Conservation (phyloP, 2,113 vertebrate genomes). For the Syrmaticus mikado region DNA sequence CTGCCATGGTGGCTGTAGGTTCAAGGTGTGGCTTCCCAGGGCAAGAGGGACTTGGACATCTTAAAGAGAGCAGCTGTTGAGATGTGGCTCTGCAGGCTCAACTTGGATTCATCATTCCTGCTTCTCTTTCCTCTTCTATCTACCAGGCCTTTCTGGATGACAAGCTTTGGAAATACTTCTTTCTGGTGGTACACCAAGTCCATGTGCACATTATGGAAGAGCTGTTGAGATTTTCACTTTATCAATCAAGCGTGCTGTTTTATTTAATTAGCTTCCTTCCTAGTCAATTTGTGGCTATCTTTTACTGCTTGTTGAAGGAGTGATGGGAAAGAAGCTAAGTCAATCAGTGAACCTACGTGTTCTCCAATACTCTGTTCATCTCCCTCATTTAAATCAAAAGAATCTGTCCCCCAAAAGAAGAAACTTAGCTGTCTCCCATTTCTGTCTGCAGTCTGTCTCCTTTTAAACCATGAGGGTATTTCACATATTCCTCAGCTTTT, state of each 20-base stretch:
- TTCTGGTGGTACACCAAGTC: not conserved
- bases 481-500: not conserved
- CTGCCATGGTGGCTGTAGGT: rapidly evolving
- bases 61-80: not conserved
- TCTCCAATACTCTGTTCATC: not conserved
- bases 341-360: not conserved
- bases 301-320: not conserved
- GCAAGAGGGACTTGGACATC: not conserved
- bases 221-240: not conserved
- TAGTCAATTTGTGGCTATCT: not conserved
- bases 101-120: rapidly evolving
- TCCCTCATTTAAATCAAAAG: not conserved
- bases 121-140: not conserved
- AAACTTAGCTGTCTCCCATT: not conserved
- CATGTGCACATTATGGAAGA: not conserved
- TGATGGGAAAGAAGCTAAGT: not conserved
- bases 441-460: not conserved
- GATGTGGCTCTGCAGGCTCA: not conserved
- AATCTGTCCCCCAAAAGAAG: not conserved
- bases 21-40: not conserved
- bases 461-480: not conserved
- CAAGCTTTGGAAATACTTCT: not conserved
- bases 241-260: not conserved
- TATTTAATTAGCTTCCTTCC: not conserved
- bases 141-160: not conserved